phyloP scores from a whole-genome alignment of 2,888 invertebrate genomes.

The Diadegma fenestrale region DNA sequence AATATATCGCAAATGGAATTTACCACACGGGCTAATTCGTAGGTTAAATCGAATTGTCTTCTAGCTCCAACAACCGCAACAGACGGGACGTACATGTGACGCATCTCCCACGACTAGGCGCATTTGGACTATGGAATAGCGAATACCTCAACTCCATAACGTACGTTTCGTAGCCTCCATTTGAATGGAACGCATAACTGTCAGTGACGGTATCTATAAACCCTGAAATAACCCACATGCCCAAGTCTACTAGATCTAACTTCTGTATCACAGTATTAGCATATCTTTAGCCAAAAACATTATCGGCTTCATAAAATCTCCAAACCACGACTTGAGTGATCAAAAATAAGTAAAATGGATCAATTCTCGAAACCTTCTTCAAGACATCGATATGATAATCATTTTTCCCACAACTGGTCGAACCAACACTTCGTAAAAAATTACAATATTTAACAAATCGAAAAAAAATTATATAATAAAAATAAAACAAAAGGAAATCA shows the following conservation, averaged over 20 bases:
- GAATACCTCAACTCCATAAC: slow-evolving; percentile 59
- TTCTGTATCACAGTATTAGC: background rate
- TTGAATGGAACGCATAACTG: slow-evolving; percentile 63
- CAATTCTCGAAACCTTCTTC: background rate
- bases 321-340: background rate
- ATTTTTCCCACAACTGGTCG: background rate
- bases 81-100: slow-evolving; percentile 40
- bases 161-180: slow-evolving; percentile 62
- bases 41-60: slow-evolving; percentile 22
- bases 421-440: background rate
- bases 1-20: slow-evolving; percentile 4
- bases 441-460: background rate
- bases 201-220: slow-evolving; percentile 29
- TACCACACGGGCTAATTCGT: slow-evolving; percentile 14
- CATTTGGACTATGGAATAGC: slow-evolving; percentile 34
- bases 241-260: slow-evolving; percentile 6
- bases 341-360: background rate
- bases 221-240: slow-evolving; percentile 42
- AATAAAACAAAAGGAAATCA: no score
- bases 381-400: background rate
- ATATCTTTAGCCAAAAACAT: background rate
- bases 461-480: background rate
- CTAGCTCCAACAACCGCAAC: slow-evolving; percentile 8
- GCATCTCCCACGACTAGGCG: slow-evolving; percentile 33
- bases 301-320: background rate